Evolutionary conservation across 53 echinoderm and acorn worm species (phyloP), one percentile per base, ranked within the genome.

Genomic region (Actinopyga echinites): DNA sequence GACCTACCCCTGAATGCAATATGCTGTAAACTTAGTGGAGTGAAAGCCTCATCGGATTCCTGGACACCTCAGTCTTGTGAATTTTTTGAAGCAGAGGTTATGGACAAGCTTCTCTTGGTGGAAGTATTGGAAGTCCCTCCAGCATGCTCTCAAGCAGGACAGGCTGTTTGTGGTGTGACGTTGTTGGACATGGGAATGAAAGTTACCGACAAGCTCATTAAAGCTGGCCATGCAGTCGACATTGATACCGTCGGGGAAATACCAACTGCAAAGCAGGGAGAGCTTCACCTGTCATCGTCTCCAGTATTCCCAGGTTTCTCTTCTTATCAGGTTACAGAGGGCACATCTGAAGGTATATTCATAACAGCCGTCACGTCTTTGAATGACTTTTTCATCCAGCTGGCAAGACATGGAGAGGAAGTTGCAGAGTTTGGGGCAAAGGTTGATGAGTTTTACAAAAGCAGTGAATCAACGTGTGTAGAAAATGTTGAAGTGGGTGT

Each of bases 171-270:
- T 33, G 7, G 21, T 28, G 89, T 94, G 25, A 89, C 80, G 13
- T 79, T 94, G 24, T 75, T 94, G 55, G 94, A 94, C 85, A 74
- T 94, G 87, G 94, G 94, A 4, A 89, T 87, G 82, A 89, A 83
- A 23, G 74, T 94, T 21, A 87, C 75, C 12, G 85, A 94, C 55
- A 87, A 82, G 56, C 67, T 94, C 23, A 52, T 87, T 1, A 53
- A 80, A 2, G 75, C 49, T 34, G 94, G 92, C 10, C 88, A 73
- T 79, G 93, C 89, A 25, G 53, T 26, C 1, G 62, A 25, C 62
- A 13, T 5, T 25, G 8, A 8, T 62, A 17, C 62, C 6, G 30
- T 30, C n/a, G 26, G 11, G 3, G 28, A 62, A 42, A 12, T 8
- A 12, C 40, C 71, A n/a, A 12, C n/a, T n/a, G 21, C n/a, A 31